These are phyloP conservation scores for Nebria ingens DNA, from an alignment of 1,140 invertebrate species.

Conservation along the genomic window DNA sequence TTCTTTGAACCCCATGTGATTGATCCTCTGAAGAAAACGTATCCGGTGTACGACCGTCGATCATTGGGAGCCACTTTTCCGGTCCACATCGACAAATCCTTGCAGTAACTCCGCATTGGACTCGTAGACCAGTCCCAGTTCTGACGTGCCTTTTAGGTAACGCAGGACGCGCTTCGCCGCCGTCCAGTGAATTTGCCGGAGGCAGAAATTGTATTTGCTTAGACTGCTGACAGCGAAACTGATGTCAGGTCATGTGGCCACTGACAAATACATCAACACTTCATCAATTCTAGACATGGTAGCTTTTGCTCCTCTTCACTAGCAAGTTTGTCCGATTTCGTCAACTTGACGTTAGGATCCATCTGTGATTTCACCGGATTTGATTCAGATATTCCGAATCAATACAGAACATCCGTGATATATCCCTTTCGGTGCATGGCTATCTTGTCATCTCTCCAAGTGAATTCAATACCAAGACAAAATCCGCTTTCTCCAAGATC, in stretches of 20 bases:
- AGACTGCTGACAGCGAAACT: constrained; percentile 27
- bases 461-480: background rate
- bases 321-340: constrained; percentile 11
- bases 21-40: constrained; percentile 22
- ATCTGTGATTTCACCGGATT: constrained; percentile 15
- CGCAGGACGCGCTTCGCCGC: constrained; percentile 26
- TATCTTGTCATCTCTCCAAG: no score
- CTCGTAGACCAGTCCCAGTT: constrained; percentile 14
- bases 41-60: constrained; percentile 29
- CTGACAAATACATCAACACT: constrained; percentile 30
- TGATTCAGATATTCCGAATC: constrained; percentile 18
- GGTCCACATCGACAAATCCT: constrained; percentile 27
- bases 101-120: background rate
- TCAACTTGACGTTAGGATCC: constrained; percentile 14
- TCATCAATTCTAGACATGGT: constrained; percentile 26
- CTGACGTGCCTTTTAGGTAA: constrained; percentile 28
- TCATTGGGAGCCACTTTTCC: constrained; percentile 20
- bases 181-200: no score
- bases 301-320: constrained; percentile 10
- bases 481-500: background rate
- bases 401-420: constrained; percentile 23
- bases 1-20: constrained; percentile 28
- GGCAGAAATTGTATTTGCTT: constrained; percentile 24
- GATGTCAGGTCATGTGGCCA: constrained; percentile 33
- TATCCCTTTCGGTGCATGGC: background rate